These are phyloP conservation scores for Arrhopalites spinosus DNA, from an alignment of 2,888 invertebrate genomes.

Conservation along the genomic window DNA sequence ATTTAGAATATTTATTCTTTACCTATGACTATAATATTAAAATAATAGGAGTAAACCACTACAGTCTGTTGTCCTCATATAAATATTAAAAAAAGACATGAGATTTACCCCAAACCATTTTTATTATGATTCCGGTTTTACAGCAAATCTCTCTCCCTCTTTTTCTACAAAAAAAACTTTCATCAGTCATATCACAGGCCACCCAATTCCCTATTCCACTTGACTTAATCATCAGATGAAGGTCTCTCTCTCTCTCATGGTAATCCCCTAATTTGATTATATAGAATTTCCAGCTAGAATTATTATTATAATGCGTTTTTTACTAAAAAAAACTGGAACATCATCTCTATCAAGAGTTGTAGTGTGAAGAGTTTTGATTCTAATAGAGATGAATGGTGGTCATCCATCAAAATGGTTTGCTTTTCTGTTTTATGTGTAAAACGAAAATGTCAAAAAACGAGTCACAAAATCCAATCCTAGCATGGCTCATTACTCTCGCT, in stretches of 20 bases:
- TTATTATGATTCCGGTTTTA: too few species aligned
- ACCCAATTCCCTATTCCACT: slow-evolving; percentile 9
- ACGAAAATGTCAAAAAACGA: background rate
- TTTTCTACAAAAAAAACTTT: background rate
- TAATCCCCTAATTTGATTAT: background rate
- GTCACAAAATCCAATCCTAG: background rate
- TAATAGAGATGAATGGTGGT: slow-evolving; percentile 15
- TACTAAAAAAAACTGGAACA: too few species aligned
- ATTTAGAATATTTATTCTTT: too few species aligned
- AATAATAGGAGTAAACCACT: too few species aligned
- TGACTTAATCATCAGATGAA: background rate
- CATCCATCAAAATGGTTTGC: slow-evolving; percentile 4
- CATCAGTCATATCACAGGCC: background rate
- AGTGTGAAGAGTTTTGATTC: slow-evolving; percentile 13
- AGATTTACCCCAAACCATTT: too few species aligned
- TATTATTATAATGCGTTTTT: too few species aligned
- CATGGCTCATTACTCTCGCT: background rate
- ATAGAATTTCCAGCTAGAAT: too few species aligned
- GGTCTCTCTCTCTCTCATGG: background rate
- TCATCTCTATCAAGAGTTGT: too few species aligned
- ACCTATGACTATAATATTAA: too few species aligned
- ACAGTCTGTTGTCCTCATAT: too few species aligned
- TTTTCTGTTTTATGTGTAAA: background rate
- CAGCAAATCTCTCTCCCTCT: too few species aligned
- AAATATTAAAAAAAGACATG: too few species aligned